These are phyloP conservation scores for Todiramphus saurophagus DNA, from an alignment of 2,113 vertebrate genomes.

Conservation along the genomic window DNA sequence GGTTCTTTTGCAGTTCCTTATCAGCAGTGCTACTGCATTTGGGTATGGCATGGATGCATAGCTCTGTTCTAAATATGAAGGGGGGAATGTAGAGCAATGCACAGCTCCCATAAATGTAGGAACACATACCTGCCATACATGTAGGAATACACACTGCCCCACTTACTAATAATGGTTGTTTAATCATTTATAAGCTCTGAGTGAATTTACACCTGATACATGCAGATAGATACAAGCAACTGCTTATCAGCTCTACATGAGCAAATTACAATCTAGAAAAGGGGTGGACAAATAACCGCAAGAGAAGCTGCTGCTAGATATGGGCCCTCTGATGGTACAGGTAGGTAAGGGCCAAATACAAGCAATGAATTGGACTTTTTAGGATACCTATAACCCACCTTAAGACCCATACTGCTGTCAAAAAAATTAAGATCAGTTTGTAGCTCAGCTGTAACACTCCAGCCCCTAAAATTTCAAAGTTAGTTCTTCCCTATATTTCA, in stretches of 20 bases:
- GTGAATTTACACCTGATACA: neutral
- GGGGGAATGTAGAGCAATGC: neutral
- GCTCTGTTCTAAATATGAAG: neutral
- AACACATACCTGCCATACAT: neutral
- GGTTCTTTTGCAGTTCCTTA: neutral
- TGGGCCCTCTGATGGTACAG: neutral
- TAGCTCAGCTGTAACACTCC: neutral
- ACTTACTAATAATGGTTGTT: neutral
- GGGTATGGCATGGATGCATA: neutral
- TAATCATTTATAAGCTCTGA: neutral
- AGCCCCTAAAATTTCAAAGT: neutral
- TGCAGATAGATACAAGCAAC: neutral
- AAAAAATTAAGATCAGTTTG: neutral
- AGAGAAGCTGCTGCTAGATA: neutral
- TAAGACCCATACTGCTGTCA: neutral
- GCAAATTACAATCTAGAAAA: neutral
- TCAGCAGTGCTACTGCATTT: neutral
- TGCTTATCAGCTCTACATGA: neutral
- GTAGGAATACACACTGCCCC: neutral
- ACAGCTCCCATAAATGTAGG: neutral
- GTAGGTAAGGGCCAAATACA: neutral
- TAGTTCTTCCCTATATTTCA: neutral
- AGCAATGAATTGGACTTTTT: neutral
- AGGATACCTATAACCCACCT: neutral
- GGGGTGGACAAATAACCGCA: neutral